Conservation (phyloP, 1,140 invertebrate genomes). For the Papilio dardanus region DNA sequence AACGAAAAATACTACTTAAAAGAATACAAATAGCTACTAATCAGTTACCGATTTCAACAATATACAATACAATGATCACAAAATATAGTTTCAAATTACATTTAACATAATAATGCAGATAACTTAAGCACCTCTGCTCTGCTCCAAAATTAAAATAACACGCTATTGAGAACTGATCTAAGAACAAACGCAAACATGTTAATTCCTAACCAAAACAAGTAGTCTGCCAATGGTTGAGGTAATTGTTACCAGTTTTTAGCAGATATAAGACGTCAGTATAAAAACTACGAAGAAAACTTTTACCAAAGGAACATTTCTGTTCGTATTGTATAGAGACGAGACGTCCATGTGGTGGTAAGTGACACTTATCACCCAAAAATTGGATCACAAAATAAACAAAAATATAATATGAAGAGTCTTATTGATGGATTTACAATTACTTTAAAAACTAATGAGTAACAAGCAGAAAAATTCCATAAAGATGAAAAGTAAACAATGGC, state of each 20-base stretch:
- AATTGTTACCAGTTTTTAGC: neutral
- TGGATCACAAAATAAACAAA: neutral
- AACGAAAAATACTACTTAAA: too few relatives aligned
- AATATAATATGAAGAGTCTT: too few relatives aligned
- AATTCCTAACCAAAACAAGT: neutral
- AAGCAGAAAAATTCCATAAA: neutral
- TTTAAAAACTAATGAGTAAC: too few relatives aligned
- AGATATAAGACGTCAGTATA: constrained; percentile 9
- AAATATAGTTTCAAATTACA: neutral
- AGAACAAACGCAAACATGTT: neutral
- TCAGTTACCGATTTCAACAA: neutral
- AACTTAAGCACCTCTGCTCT: neutral
- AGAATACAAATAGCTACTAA: too few relatives aligned
- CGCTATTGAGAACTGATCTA: neutral
- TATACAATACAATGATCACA: neutral
- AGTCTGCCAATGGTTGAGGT: neutral
- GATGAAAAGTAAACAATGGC: neutral
- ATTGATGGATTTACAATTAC: too few relatives aligned
- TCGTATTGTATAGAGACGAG: neutral
- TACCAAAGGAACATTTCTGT: neutral
- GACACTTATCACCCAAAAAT: neutral
- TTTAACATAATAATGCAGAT: neutral
- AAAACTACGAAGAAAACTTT: neutral
- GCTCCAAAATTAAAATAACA: neutral
- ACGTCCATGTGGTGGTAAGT: neutral